Evolutionary conservation across 2,113 vertebrate species (phyloP).

Genomic region (Sarotherodon lohbergeri): DNA sequence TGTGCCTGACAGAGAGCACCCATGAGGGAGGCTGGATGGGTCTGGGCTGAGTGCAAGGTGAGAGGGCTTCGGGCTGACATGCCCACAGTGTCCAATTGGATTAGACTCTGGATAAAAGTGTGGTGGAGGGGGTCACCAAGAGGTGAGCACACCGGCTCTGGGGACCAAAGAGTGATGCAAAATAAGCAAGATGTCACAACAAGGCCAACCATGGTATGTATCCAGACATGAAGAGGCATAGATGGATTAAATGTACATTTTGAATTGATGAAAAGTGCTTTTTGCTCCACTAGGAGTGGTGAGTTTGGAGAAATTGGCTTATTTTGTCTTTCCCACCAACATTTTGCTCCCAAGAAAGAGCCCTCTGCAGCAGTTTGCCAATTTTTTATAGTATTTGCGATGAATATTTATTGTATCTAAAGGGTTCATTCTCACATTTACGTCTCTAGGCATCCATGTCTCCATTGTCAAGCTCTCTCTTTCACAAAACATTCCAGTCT

Average conservation of each 20-base stretch:
- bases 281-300: not conserved
- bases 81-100: slow-evolving; percentile 33
- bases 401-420: not conserved
- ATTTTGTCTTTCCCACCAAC: not conserved
- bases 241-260: not conserved
- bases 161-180: not conserved
- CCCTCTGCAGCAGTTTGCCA: not conserved
- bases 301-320: not conserved
- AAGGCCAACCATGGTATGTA: not conserved
- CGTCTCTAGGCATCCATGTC: not conserved
- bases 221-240: not conserved
- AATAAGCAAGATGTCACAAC: not conserved
- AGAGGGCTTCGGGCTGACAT: slow-evolving; percentile 16
- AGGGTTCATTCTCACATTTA: not conserved
- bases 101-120: slow-evolving; percentile 27
- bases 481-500: not conserved
- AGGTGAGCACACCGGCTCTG: slow-evolving; percentile 1
- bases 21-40: slow-evolving; percentile 20
- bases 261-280: not conserved
- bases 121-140: not conserved
- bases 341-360: not conserved
- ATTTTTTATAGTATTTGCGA: not conserved
- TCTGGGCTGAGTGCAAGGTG: slow-evolving; percentile 29
- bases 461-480: not conserved
- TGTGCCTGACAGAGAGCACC: slow-evolving; percentile 8